Conservation (phyloP, 53 echinoderm and acorn worm species). For the Zoroaster sp. region DNA sequence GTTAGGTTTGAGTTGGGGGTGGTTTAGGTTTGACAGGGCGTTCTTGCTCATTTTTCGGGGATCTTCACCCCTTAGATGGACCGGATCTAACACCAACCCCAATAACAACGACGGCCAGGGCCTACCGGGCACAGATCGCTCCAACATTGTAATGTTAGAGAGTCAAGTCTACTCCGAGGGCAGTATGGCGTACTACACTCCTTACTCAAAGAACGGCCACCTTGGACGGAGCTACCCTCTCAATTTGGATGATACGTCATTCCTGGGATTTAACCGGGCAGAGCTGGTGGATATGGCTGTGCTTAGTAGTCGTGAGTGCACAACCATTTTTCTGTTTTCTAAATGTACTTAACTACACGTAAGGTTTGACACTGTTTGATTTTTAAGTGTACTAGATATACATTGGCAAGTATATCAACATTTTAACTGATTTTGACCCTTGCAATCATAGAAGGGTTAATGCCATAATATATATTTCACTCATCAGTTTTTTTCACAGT, state of each 20-base stretch:
- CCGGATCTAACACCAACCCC: constrained; percentile 95
- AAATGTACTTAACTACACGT: too few relatives aligned
- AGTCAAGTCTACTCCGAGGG: constrained; percentile 73
- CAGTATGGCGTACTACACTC: constrained; percentile 61
- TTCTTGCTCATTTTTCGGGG: too few relatives aligned
- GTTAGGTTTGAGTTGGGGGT: too few relatives aligned
- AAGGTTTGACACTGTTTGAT: too few relatives aligned
- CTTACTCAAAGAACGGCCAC: constrained; percentile 82
- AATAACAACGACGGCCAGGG: constrained; percentile 98
- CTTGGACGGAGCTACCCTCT: constrained; percentile 86
- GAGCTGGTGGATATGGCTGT: constrained; percentile 83
- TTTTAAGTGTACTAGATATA: too few relatives aligned
- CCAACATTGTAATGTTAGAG: constrained; percentile 78
- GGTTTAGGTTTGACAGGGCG: too few relatives aligned
- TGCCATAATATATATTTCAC: too few relatives aligned
- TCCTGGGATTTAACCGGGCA: constrained; percentile 68
- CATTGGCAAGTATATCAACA: too few relatives aligned
- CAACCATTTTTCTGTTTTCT: too few relatives aligned
- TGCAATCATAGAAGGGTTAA: too few relatives aligned
- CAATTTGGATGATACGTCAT: constrained; percentile 64
- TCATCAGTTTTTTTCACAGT: too few relatives aligned
- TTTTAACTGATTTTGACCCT: too few relatives aligned
- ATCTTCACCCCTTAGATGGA: constrained; percentile 69
- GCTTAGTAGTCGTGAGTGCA: constrained; percentile 82
- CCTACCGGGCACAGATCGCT: constrained; percentile 88